Evolutionary conservation across 2,888 invertebrate species (phyloP).

Genomic region (Calameuta filiformis): DNA sequence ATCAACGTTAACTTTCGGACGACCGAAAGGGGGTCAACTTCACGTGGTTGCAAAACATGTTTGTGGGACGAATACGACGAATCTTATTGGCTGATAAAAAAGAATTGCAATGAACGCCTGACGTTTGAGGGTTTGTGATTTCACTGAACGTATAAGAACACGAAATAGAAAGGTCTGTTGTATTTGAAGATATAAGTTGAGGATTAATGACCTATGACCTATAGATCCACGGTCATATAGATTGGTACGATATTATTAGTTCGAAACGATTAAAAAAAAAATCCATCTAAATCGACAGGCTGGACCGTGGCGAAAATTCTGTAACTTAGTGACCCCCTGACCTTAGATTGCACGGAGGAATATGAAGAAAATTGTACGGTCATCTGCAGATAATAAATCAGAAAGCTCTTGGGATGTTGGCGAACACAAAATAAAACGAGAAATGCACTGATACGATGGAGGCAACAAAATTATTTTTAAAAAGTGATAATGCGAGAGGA

Average conservation of each 20-base stretch:
- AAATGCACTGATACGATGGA: neutral
- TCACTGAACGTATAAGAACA: neutral
- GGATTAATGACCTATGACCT: neutral
- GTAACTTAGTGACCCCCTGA: neutral
- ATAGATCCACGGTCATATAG: too few species aligned
- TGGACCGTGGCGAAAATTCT: neutral
- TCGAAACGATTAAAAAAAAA: neutral
- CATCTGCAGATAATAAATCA: neutral
- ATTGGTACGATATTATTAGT: too few species aligned
- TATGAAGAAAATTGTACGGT: neutral
- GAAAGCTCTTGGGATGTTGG: neutral
- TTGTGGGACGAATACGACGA: neutral
- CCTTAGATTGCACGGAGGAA: neutral
- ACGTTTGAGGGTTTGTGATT: too few species aligned
- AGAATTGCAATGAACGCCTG: neutral
- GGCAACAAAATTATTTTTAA: neutral
- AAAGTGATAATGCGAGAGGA: neutral
- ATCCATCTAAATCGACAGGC: neutral
- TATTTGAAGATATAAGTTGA: neutral
- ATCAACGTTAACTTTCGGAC: constrained; percentile 1
- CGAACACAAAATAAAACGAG: too few species aligned
- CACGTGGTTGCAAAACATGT: neutral
- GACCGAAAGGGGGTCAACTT: constrained; percentile 2
- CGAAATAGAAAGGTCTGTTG: neutral
- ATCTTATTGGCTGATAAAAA: neutral